Evolutionary conservation across 2,888 invertebrate genomes (phyloP).

Genomic region (Ectemnius continuus): DNA sequence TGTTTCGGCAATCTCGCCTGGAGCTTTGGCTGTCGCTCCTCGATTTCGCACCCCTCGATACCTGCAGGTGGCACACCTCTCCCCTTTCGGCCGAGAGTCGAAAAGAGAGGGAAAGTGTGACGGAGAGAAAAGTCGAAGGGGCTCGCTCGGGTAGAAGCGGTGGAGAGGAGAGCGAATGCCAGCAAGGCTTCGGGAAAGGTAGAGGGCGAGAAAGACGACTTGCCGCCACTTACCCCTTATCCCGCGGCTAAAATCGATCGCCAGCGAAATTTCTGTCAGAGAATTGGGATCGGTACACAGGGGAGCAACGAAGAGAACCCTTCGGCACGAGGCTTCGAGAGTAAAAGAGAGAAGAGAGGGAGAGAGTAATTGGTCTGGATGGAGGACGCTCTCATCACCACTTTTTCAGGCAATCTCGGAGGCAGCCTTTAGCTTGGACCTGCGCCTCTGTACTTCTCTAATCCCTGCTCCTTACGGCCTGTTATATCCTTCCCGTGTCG

Average conservation of each 20-base stretch:
- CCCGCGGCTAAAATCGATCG: slow-evolving; percentile 63
- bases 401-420: slow-evolving; percentile 66
- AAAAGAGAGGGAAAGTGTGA: slow-evolving; percentile 12
- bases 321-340: background rate
- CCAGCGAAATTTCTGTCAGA: slow-evolving; percentile 55
- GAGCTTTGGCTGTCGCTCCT: slow-evolving; percentile 1
- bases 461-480: slow-evolving; percentile 60
- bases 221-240: slow-evolving; percentile 60
- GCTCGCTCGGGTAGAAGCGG: slow-evolving; percentile 4
- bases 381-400: slow-evolving; percentile 53
- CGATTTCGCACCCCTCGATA: slow-evolving; percentile 1
- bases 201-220: slow-evolving; percentile 30
- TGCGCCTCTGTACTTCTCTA: slow-evolving; percentile 52
- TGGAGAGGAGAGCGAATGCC: slow-evolving; percentile 15
- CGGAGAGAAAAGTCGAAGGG: background rate
- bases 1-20: background rate
- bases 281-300: slow-evolving; percentile 34
- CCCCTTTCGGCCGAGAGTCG: background rate
- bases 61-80: slow-evolving; percentile 1
- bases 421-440: slow-evolving; percentile 59
- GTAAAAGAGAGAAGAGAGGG: slow-evolving; percentile 48
- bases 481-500: slow-evolving; percentile 44
- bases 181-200: too few relatives aligned
- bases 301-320: slow-evolving; percentile 16
- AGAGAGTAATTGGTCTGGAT: slow-evolving; percentile 60